phyloP scores from a whole-genome alignment of 1,140 invertebrate species.

The Hermetia illucens region DNA sequence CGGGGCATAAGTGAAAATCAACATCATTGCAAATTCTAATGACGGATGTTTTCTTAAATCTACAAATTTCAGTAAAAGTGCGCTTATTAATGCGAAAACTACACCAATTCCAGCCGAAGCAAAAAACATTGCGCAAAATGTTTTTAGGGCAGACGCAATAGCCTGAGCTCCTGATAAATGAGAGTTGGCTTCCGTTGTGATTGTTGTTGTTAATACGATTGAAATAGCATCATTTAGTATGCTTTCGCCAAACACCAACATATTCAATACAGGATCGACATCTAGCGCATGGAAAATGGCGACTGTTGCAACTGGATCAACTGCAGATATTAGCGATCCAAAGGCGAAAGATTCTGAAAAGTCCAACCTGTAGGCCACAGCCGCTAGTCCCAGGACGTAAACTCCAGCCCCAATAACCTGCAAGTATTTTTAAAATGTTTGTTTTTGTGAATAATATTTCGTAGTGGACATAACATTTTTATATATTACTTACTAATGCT shows the following conservation, averaged over 20 bases:
- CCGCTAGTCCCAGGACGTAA: constrained; percentile 79
- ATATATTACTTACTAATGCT: constrained; percentile 76
- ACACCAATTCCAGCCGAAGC: constrained; percentile 96
- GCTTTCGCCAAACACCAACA: constrained; percentile 97
- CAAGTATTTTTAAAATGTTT: no score
- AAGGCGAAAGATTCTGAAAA: constrained; percentile 98
- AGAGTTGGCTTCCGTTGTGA: constrained; percentile 36
- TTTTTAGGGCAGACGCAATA: constrained; percentile 75
- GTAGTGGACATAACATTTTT: no score
- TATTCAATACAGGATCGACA: constrained; percentile 90
- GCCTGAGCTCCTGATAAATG: constrained; percentile 53
- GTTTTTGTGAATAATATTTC: no score
- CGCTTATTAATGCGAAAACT: constrained; percentile 85
- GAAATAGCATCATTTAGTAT: constrained; percentile 97
- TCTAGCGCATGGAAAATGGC: constrained; percentile 97
- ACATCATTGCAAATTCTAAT: constrained; percentile 94
- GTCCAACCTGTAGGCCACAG: constrained; percentile 63
- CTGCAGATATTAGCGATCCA: constrained; percentile 91
- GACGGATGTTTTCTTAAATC: constrained; percentile 96
- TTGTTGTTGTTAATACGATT: constrained; percentile 89
- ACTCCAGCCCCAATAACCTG: constrained; percentile 83
- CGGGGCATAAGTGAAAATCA: constrained; percentile 96
- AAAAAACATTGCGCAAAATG: constrained; percentile 97
- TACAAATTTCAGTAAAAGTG: constrained; percentile 87
- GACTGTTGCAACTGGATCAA: constrained; percentile 95